Evolutionary conservation across 2,888 invertebrate species (phyloP).

Genomic region (Rhingia campestris): DNA sequence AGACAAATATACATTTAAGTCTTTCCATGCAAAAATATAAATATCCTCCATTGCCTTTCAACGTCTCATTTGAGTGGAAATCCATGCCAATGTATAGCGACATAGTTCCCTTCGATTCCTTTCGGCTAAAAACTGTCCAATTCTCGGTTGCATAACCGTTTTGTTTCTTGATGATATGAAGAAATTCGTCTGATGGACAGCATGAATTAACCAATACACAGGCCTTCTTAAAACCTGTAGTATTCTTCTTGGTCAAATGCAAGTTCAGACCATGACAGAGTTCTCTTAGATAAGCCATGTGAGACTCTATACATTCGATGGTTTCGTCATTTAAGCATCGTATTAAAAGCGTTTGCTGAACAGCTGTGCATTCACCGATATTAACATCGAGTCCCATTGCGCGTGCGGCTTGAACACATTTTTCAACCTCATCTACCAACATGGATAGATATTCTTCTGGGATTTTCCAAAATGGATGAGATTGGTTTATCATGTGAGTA

Average conservation of each 20-base stretch:
- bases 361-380: neutral
- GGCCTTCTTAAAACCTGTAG: too few relatives aligned
- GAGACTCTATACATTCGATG: neutral
- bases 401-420: neutral
- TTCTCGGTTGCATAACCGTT: conserved; percentile 29
- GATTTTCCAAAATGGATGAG: conserved; percentile 3
- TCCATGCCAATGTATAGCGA: conserved; percentile 12
- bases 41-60: neutral
- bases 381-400: neutral
- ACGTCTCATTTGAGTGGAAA: neutral
- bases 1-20: too few relatives aligned
- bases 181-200: conserved; percentile 28
- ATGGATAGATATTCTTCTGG: neutral
- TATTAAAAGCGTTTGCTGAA: neutral
- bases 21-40: too few relatives aligned
- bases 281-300: conserved; percentile 1
- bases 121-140: conserved; percentile 3
- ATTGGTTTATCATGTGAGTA: neutral
- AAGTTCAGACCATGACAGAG: conserved; percentile 1
- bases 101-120: too few relatives aligned
- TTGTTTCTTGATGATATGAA: conserved; percentile 43
- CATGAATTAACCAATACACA: neutral
- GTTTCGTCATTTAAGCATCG: conserved; percentile 11
- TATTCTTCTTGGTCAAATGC: neutral
- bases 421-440: conserved; percentile 1